These are phyloP conservation scores for Myotis findleyi DNA, from an alignment of 2,797 vertebrate genomes.

Conservation along the genomic window DNA sequence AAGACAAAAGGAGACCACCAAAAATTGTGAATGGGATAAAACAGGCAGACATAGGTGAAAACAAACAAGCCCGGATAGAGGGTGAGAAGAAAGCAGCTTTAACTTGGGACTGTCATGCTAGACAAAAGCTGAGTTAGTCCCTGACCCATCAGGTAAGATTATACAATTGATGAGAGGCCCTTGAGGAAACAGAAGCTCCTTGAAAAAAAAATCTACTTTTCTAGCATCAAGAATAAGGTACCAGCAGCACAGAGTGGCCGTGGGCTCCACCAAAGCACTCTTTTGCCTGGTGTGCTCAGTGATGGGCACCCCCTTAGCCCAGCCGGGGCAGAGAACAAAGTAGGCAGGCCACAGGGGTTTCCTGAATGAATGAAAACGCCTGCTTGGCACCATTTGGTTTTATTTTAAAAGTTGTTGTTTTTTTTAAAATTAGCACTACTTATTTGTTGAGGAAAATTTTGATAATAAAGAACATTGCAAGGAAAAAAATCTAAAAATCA, in stretches of 20 bases:
- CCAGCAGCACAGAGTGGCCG: background rate
- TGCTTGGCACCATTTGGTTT: background rate
- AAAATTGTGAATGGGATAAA: slow-evolving; percentile 42
- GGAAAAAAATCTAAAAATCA: slow-evolving; percentile 59
- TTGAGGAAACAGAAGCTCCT: background rate
- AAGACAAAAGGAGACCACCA: slow-evolving; percentile 53
- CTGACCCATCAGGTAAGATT: background rate
- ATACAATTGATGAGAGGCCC: background rate
- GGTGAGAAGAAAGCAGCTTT: background rate
- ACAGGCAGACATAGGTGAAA: background rate
- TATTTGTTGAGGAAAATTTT: background rate
- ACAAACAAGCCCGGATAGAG: background rate
- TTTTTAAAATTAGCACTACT: slow-evolving; percentile 41
- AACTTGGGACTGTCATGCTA: background rate
- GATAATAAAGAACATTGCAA: background rate
- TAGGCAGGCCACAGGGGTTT: background rate
- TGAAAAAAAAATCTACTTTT: background rate
- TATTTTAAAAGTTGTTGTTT: background rate
- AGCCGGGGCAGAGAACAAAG: background rate
- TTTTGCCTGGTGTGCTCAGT: background rate
- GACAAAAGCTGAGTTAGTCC: background rate
- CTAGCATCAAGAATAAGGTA: background rate
- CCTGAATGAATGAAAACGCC: background rate
- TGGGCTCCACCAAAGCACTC: too few relatives aligned
- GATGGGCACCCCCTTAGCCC: background rate